Percentiles rank a stretch among this genome's conserved stretches.
Evolutionary conservation across 2,797 vertebrate species (phyloP).

Genomic region (Pantherophis vulpinus): DNA sequence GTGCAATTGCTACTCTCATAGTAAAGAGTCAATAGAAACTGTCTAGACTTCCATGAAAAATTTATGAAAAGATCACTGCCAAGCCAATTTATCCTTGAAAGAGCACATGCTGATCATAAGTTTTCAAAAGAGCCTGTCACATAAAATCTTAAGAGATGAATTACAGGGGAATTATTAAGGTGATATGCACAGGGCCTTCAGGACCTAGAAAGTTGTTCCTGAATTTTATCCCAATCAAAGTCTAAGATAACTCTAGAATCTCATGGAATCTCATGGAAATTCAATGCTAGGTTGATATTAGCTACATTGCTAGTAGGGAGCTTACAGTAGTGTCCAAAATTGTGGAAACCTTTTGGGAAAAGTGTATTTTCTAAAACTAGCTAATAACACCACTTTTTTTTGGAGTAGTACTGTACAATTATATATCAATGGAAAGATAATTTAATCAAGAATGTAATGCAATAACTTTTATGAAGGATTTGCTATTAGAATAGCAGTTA

Average conservation of each 20-base stretch:
- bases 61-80: neutral
- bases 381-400: too few species aligned
- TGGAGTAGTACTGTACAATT: too few species aligned
- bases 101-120: neutral
- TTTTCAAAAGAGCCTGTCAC: neutral
- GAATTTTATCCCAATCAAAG: neutral
- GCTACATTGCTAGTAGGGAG: neutral
- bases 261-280: neutral
- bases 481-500: too few species aligned
- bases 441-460: too few species aligned
- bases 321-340: too few species aligned
- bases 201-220: neutral
- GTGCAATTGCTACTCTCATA: neutral
- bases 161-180: neutral
- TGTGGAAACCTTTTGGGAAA: too few species aligned
- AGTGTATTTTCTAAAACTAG: too few species aligned
- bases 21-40: neutral
- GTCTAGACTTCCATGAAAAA: neutral
- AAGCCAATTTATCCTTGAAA: neutral
- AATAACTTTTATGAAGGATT: too few species aligned
- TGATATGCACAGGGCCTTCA: neutral
- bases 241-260: neutral
- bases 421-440: too few species aligned
- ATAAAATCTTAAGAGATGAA: neutral
- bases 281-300: neutral